phyloP scores from a whole-genome alignment of 2,888 invertebrate genomes.

The Nemurella pictetii region DNA sequence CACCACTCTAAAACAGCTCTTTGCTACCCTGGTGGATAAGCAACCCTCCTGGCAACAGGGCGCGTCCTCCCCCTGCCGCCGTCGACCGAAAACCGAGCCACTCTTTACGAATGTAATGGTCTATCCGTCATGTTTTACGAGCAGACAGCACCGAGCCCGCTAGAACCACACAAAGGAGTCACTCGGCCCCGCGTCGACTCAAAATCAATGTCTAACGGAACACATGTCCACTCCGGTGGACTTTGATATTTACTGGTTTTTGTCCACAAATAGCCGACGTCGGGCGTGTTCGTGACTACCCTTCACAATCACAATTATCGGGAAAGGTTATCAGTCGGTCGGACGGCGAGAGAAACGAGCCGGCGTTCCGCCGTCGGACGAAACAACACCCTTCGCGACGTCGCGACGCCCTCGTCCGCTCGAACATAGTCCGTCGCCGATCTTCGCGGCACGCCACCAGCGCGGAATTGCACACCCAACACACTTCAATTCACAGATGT shows the following conservation, averaged over 20 bases:
- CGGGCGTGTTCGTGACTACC: background rate
- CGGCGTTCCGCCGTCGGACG: background rate
- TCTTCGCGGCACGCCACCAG: background rate
- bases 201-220: slow-evolving; percentile 4
- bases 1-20: background rate
- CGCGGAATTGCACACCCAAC: background rate
- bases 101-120: slow-evolving; percentile 27
- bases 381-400: background rate
- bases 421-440: background rate
- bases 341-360: background rate
- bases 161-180: slow-evolving; percentile 23
- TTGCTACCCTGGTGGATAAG: slow-evolving; percentile 17
- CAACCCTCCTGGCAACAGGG: slow-evolving; percentile 23
- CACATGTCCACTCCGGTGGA: slow-evolving; percentile 14
- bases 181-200: background rate
- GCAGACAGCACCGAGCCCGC: slow-evolving; percentile 5
- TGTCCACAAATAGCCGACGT: background rate
- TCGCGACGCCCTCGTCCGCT: background rate
- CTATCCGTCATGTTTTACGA: slow-evolving; percentile 28
- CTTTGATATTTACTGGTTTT: background rate
- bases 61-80: background rate
- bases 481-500: background rate
- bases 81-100: background rate
- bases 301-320: too few relatives aligned
- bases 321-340: background rate